phyloP scores from a whole-genome alignment of 2,113 vertebrate genomes.

The Cottus gobio region DNA sequence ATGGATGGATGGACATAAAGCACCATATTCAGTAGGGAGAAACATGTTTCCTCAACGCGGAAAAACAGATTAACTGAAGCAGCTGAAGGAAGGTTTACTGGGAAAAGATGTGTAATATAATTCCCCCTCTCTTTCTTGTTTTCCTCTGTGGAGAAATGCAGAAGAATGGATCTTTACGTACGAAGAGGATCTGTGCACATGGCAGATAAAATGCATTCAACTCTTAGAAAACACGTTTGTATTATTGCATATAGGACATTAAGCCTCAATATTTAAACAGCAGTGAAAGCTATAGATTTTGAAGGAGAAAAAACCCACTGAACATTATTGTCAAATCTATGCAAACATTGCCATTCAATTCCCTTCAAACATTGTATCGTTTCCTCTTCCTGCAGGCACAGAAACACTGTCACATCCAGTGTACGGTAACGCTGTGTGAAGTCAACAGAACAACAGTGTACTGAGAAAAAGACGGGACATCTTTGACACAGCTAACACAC shows the following conservation, averaged over 20 bases:
- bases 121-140: constrained; percentile 21
- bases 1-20: too few relatives aligned
- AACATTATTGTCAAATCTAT: neutral
- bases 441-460: constrained; percentile 1
- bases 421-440: neutral
- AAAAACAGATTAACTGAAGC: neutral
- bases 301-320: neutral
- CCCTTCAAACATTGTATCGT: neutral
- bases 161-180: neutral
- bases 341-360: neutral
- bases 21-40: neutral
- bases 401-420: neutral
- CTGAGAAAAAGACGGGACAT: neutral
- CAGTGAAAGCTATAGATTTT: neutral
- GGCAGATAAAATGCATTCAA: neutral
- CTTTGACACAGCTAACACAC: neutral
- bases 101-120: constrained; percentile 39
- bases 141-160: constrained; percentile 18
- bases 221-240: neutral
- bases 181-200: neutral
- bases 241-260: neutral
- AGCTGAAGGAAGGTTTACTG: constrained; percentile 21
- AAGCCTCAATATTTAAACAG: neutral
- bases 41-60: neutral
- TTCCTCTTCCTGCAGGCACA: neutral